phyloP scores from a whole-genome alignment of 30 jellyfish, hydroid and myxozoan genomes.

The Hydra vulgaris region DNA sequence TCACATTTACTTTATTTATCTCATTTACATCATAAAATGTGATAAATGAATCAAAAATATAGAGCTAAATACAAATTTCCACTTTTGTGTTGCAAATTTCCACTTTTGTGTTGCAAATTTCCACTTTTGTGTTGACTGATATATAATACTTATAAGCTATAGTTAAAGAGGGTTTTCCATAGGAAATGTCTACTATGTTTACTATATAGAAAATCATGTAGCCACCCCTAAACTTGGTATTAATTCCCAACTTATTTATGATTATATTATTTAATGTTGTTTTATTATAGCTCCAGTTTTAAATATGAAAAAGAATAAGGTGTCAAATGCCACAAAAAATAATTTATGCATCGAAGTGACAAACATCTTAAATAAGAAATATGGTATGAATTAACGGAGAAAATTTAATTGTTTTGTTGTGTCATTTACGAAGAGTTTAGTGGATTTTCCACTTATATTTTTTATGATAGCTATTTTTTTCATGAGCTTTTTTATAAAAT shows the following conservation, averaged over 20 bases:
- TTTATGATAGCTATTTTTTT: neutral
- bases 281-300: neutral
- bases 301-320: neutral
- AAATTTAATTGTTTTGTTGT: neutral
- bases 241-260: neutral
- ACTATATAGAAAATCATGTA: too few relatives aligned
- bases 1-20: too few relatives aligned
- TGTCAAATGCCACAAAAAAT: neutral
- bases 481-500: neutral
- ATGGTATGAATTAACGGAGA: neutral
- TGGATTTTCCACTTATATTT: neutral
- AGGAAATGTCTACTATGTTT: too few relatives aligned
- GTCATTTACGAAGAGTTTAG: neutral
- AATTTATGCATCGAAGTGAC: neutral
- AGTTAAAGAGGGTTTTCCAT: too few relatives aligned
- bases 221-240: too few relatives aligned
- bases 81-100: too few relatives aligned
- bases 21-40: too few relatives aligned
- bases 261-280: neutral
- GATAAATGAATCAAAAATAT: too few relatives aligned
- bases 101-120: too few relatives aligned
- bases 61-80: too few relatives aligned
- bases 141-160: too few relatives aligned
- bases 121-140: too few relatives aligned
- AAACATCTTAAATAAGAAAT: neutral